Conservation (phyloP, 2,888 invertebrate genomes). For the Agrilus cyanescens region DNA sequence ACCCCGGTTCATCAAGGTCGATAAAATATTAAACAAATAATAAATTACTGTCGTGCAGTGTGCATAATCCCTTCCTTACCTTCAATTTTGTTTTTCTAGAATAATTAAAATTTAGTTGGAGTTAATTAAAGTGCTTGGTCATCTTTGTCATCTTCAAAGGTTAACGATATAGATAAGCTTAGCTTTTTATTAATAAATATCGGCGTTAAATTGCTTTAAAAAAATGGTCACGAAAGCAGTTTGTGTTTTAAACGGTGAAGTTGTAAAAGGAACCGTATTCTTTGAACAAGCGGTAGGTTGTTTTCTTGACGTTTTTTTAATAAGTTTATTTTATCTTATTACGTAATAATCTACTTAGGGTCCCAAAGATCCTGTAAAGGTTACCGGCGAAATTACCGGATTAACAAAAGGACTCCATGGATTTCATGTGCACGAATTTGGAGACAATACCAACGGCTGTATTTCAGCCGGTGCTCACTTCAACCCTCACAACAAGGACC, state of each 20-base stretch:
- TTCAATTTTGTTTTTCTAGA: too few species aligned
- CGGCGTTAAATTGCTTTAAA: too few species aligned
- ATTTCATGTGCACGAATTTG: constrained; percentile 94
- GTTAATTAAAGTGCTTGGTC: too few species aligned
- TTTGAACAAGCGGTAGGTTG: constrained; percentile 67
- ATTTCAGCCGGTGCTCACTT: constrained; percentile 92
- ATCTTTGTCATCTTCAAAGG: too few species aligned
- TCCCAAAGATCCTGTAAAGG: constrained; percentile 52
- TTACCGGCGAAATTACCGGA: constrained; percentile 75
- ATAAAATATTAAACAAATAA: too few species aligned
- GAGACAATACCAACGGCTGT: constrained; percentile 91
- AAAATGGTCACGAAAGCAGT: constrained; percentile 66
- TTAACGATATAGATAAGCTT: too few species aligned
- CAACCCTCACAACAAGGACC: constrained; percentile 71
- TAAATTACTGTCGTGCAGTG: too few species aligned
- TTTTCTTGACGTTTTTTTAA: too few species aligned
- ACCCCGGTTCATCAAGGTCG: too few species aligned
- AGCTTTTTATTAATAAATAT: too few species aligned
- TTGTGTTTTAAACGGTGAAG: constrained; percentile 74
- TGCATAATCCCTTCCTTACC: too few species aligned
- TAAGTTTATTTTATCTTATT: not conserved
- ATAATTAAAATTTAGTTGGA: too few species aligned
- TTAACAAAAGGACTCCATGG: constrained; percentile 70
- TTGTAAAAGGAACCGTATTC: constrained; percentile 64
- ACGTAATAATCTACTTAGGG: constrained; percentile 27